Percentiles rank a stretch among this genome's conserved stretches.
These are phyloP conservation scores for Carabus problematicus DNA, from an alignment of 2,888 invertebrate genomes.

Conservation along the genomic window DNA sequence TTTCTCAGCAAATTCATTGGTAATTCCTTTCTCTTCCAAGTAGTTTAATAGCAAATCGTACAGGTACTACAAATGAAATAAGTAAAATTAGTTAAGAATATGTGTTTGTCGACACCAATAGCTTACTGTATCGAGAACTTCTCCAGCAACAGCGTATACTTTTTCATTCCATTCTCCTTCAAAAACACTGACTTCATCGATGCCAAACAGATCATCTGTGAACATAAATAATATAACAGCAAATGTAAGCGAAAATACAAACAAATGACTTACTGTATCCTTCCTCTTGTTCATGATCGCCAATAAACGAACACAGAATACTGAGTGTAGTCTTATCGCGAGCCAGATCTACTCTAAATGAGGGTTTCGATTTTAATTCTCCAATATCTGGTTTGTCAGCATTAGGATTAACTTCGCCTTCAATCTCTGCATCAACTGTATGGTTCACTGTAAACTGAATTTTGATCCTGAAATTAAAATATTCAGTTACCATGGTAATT, in stretches of 20 bases:
- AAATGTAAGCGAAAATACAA: constrained; percentile 14
- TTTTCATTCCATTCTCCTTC: constrained; percentile 88
- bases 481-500: constrained; percentile 12
- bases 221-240: constrained; percentile 48
- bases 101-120: constrained; percentile 4
- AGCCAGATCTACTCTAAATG: constrained; percentile 87
- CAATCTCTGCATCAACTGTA: constrained; percentile 85
- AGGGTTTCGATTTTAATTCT: constrained; percentile 90
- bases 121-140: constrained; percentile 90
- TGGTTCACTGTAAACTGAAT: constrained; percentile 94
- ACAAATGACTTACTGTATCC: constrained; percentile 69
- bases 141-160: constrained; percentile 89
- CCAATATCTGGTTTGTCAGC: constrained; percentile 76
- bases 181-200: constrained; percentile 91
- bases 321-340: constrained; percentile 80
- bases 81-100: constrained; percentile 33
- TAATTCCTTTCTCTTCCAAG: constrained; percentile 94
- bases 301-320: constrained; percentile 84
- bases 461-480: constrained; percentile 65
- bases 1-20: constrained; percentile 91
- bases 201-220: constrained; percentile 87
- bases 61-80: constrained; percentile 73
- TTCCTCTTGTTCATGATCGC: constrained; percentile 69
- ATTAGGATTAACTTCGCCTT: constrained; percentile 68
- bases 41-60: constrained; percentile 95